phyloP scores from a whole-genome alignment of 2,113 vertebrate species.

The Sapajus apella region DNA sequence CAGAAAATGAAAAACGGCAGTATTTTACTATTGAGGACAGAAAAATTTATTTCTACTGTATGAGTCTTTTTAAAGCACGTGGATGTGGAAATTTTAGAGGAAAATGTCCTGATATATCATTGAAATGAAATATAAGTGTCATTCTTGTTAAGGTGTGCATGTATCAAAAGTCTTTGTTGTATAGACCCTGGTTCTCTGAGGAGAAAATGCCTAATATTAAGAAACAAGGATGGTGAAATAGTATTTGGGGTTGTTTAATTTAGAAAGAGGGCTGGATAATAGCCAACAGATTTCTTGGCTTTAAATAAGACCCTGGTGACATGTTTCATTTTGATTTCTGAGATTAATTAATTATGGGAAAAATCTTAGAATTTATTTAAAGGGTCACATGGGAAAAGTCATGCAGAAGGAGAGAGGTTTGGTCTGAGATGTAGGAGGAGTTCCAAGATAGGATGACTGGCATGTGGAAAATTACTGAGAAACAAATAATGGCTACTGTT shows the following conservation, averaged over 20 bases:
- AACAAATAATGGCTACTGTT: constrained; percentile 50
- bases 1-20: background rate
- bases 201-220: background rate
- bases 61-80: background rate
- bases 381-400: constrained; percentile 74
- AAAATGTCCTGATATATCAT: background rate
- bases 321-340: constrained; percentile 78
- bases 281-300: constrained; percentile 73
- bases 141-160: background rate
- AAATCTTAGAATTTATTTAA: constrained; percentile 78
- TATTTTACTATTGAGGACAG: background rate
- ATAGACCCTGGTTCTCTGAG: background rate
- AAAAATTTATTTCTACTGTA: background rate
- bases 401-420: constrained; percentile 40
- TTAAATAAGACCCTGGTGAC: constrained; percentile 75
- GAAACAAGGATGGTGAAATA: constrained; percentile 44
- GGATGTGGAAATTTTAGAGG: constrained; percentile 4
- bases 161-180: background rate
- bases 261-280: constrained; percentile 74
- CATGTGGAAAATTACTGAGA: constrained; percentile 71
- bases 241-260: constrained; percentile 62
- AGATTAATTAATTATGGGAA: constrained; percentile 81
- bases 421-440: constrained; percentile 51
- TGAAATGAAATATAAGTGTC: background rate
- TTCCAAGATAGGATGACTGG: constrained; percentile 51